phyloP scores from a whole-genome alignment of 30 jellyfish, hydroid and myxozoan species.

The Pelagia noctiluca region DNA sequence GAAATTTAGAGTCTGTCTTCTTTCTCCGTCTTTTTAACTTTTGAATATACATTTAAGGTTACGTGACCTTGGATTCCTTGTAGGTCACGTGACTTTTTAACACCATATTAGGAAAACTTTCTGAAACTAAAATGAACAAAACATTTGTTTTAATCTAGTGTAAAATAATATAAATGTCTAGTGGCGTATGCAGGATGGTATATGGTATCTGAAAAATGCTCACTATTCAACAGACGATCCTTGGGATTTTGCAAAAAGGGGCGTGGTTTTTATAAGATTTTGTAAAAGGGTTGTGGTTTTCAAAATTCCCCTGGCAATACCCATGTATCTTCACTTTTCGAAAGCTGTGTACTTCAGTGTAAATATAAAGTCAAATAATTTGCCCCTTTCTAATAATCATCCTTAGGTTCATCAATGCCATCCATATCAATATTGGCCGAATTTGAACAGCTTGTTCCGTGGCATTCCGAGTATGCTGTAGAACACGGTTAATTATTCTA shows the following conservation, averaged over 20 bases:
- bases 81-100: too few species aligned
- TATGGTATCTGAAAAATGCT: too few species aligned
- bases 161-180: too few species aligned
- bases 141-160: slow-evolving; percentile 1
- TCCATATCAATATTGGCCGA: slow-evolving; percentile 16
- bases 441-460: slow-evolving; percentile 35
- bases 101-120: slow-evolving; percentile 15
- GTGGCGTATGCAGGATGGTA: too few species aligned
- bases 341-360: background rate
- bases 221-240: too few species aligned
- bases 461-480: slow-evolving; percentile 41
- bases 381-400: background rate
- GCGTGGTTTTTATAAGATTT: too few species aligned
- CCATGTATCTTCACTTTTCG: too few species aligned
- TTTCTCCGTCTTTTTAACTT: slow-evolving; percentile 19
- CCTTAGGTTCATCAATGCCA: slow-evolving; percentile 12
- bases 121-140: slow-evolving; percentile 4
- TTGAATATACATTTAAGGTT: background rate
- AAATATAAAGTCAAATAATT: slow-evolving; percentile 16
- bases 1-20: background rate
- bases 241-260: too few species aligned
- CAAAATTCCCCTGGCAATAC: too few species aligned
- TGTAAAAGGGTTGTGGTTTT: too few species aligned
- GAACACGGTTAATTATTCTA: slow-evolving; percentile 33
- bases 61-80: slow-evolving; percentile 3